Percentiles rank a stretch among this genome's conserved stretches.
phyloP scores from a whole-genome alignment of 64 coral and sea anemone species.

The Pachyseris speciosa region DNA sequence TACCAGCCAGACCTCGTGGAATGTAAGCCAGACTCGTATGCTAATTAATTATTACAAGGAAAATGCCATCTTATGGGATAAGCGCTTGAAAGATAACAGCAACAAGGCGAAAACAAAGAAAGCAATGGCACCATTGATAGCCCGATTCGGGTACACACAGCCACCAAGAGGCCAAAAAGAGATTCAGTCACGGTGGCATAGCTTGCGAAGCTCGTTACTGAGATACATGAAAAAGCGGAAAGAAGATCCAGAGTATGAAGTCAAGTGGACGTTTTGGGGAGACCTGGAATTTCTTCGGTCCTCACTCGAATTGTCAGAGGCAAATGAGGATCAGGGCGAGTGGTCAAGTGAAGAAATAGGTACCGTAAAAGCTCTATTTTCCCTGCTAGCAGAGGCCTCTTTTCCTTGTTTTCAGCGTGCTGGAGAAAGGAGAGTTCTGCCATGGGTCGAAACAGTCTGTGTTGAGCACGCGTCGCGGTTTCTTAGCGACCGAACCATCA shows the following conservation, averaged over 20 bases:
- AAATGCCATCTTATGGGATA: conserved; percentile 25
- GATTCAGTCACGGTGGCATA: conserved; percentile 18
- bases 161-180: conserved; percentile 5
- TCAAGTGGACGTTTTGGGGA: conserved; percentile 11
- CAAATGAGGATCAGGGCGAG: not conserved
- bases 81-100: not conserved
- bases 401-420: no score
- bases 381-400: no score
- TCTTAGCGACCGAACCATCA: no score
- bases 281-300: conserved; percentile 8
- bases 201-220: not conserved
- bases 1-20: not conserved
- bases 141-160: not conserved
- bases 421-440: no score
- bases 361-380: no score
- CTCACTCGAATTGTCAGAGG: not conserved
- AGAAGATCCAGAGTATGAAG: not conserved
- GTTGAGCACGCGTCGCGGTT: no score
- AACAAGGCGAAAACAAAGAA: conserved; percentile 22
- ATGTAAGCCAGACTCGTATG: not conserved
- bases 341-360: conserved; percentile 30
- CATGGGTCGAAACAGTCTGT: no score
- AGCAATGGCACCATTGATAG: conserved; percentile 45
- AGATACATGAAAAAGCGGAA: conserved; percentile 16
- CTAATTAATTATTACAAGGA: not conserved